Evolutionary conservation across 2,113 vertebrate species (phyloP).

Genomic region (Cinclus mexicanus): DNA sequence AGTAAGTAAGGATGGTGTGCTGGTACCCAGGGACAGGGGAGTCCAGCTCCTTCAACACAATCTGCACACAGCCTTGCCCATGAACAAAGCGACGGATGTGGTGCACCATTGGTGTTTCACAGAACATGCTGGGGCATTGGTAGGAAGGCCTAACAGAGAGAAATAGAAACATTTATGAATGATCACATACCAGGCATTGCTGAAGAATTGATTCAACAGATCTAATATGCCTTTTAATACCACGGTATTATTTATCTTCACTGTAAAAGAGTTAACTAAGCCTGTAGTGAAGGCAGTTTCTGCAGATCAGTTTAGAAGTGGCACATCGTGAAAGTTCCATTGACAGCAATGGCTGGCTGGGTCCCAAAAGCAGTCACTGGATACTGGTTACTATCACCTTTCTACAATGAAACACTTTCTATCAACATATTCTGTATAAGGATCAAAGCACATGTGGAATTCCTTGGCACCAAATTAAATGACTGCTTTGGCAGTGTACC

Average conservation of each 20-base stretch:
- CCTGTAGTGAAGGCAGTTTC: background rate
- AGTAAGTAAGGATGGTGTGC: slow-evolving; percentile 97
- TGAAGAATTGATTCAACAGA: background rate
- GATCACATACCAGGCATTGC: background rate
- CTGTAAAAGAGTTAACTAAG: background rate
- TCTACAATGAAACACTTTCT: background rate
- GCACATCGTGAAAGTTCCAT: fast-evolving
- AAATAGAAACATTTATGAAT: background rate
- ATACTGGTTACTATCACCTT: background rate
- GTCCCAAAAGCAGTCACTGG: background rate
- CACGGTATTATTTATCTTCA: background rate
- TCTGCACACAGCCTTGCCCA: slow-evolving; percentile 96
- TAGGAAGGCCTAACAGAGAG: slow-evolving; percentile 86
- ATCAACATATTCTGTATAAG: background rate
- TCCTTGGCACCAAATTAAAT: background rate
- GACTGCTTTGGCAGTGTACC: background rate
- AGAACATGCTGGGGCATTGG: slow-evolving; percentile 96
- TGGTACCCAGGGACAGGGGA: slow-evolving; percentile 97
- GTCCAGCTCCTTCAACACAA: slow-evolving; percentile 95
- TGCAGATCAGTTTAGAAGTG: background rate
- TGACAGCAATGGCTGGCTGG: background rate
- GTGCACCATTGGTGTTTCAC: slow-evolving; percentile 98
- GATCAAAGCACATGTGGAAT: background rate
- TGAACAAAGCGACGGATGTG: slow-evolving; percentile 96
- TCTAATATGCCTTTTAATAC: background rate